Percentiles rank a stretch among this genome's conserved stretches.
These are phyloP conservation scores for Troglohyphantes excavatus DNA, from an alignment of 2,888 invertebrate species.

Conservation along the genomic window DNA sequence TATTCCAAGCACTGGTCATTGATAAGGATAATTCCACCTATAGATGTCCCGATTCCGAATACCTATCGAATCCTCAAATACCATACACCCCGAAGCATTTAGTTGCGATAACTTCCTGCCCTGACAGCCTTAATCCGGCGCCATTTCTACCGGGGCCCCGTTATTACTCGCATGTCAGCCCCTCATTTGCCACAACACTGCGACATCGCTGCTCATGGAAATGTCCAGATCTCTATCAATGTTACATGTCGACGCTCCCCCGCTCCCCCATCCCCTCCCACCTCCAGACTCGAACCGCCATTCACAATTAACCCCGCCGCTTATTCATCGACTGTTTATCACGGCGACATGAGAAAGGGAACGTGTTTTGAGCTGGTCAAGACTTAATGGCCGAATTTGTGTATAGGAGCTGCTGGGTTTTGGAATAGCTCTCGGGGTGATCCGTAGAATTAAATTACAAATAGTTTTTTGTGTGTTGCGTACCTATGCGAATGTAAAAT, in stretches of 20 bases:
- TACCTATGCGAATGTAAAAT: too few relatives aligned
- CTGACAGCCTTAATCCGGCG: background rate
- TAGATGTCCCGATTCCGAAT: too few relatives aligned
- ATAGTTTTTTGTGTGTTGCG: too few relatives aligned
- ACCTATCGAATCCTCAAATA: too few relatives aligned
- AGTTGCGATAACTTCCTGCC: background rate
- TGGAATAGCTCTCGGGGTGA: background rate
- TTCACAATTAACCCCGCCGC: slow-evolving; percentile 1
- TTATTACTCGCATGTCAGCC: slow-evolving; percentile 12
- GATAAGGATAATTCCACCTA: too few relatives aligned
- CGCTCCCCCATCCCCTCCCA: too few relatives aligned
- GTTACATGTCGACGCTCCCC: background rate
- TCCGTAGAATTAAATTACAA: too few relatives aligned
- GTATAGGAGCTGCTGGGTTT: background rate
- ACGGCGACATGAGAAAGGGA: background rate
- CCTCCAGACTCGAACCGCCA: background rate
- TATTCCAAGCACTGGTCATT: too few relatives aligned
- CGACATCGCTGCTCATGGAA: slow-evolving; percentile 10
- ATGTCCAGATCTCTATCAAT: slow-evolving; percentile 8
- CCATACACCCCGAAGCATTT: too few relatives aligned
- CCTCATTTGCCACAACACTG: background rate
- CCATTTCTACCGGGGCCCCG: background rate
- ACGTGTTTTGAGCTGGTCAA: background rate
- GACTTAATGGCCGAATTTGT: background rate
- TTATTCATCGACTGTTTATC: slow-evolving; percentile 10